These are phyloP conservation scores for Drosophila kepulauana DNA, from an alignment of 1,140 invertebrate species.

Conservation along the genomic window DNA sequence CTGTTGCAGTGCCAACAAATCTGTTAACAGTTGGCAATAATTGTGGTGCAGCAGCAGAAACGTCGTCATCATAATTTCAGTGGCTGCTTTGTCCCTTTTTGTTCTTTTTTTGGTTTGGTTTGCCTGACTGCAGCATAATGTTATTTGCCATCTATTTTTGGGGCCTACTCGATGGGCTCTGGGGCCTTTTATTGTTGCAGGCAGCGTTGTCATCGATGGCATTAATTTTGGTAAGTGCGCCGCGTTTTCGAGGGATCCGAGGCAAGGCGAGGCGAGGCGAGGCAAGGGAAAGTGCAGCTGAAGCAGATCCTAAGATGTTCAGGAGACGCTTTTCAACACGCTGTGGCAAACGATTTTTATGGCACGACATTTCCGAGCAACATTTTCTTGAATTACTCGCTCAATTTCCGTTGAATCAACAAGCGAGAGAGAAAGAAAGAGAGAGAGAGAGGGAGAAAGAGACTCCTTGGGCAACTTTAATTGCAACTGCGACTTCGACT, in stretches of 20 bases:
- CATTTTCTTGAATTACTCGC: constrained; percentile 79
- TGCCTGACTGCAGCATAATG: constrained; percentile 41
- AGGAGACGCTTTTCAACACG: constrained; percentile 66
- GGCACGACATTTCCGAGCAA: constrained; percentile 70
- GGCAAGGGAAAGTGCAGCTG: constrained; percentile 3
- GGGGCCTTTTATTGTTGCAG: constrained; percentile 70
- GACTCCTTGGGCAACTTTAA: no score
- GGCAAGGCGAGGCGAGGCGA: no score
- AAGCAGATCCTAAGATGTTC: constrained; percentile 19
- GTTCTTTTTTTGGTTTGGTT: constrained; percentile 8
- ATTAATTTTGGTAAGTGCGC: constrained; percentile 82
- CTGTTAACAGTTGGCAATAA: constrained; percentile 84
- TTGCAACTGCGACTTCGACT: not conserved
- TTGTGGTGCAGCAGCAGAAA: constrained; percentile 66
- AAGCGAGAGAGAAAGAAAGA: not conserved
- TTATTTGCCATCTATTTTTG: constrained; percentile 67
- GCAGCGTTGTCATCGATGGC: constrained; percentile 77
- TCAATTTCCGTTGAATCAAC: constrained; percentile 81
- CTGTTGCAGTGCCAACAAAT: constrained; percentile 67
- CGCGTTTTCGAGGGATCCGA: not conserved
- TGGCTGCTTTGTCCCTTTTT: constrained; percentile 68
- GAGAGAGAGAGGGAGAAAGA: not conserved
- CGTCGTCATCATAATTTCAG: constrained; percentile 75
- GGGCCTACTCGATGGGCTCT: constrained; percentile 7
- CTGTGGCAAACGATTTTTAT: constrained; percentile 67